Evolutionary conservation across 2,113 vertebrate species (phyloP).

Genomic region (Mormyrus lacerda): DNA sequence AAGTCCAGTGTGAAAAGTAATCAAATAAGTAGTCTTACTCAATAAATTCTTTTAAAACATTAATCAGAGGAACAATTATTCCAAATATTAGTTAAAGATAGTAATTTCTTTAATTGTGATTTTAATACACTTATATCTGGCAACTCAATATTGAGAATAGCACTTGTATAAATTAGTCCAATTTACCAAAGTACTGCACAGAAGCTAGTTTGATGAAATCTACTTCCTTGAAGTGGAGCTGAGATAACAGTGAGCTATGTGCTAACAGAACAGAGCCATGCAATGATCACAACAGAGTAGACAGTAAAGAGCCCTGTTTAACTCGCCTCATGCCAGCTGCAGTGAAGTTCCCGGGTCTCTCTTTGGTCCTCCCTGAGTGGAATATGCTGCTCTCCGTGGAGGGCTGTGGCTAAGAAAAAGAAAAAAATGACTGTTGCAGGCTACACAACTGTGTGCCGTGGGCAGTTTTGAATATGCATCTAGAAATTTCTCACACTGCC

Average conservation of each 20-base stretch:
- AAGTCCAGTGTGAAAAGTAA: not conserved
- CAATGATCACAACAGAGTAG: not conserved
- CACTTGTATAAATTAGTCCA: not conserved
- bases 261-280: conserved; percentile 24
- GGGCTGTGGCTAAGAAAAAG: conserved; percentile 40
- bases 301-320: conserved; percentile 7
- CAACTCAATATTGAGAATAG: not conserved
- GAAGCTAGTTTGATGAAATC: not conserved
- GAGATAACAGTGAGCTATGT: conserved; percentile 33
- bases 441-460: conserved; percentile 46
- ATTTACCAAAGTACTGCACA: not conserved
- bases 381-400: conserved; percentile 24
- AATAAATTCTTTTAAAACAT: not conserved
- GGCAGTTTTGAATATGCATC: conserved; percentile 58
- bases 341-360: conserved; percentile 37
- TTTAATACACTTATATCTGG: not conserved
- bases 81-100: not conserved
- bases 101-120: not conserved
- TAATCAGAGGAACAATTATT: not conserved
- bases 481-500: conserved; percentile 50
- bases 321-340: conserved; percentile 67
- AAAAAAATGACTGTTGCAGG: conserved; percentile 42
- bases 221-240: conserved; percentile 42
- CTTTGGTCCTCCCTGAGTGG: conserved; percentile 23
- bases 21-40: not conserved